Conservation (phyloP, 1,140 invertebrate genomes). For the Venturia canescens region DNA sequence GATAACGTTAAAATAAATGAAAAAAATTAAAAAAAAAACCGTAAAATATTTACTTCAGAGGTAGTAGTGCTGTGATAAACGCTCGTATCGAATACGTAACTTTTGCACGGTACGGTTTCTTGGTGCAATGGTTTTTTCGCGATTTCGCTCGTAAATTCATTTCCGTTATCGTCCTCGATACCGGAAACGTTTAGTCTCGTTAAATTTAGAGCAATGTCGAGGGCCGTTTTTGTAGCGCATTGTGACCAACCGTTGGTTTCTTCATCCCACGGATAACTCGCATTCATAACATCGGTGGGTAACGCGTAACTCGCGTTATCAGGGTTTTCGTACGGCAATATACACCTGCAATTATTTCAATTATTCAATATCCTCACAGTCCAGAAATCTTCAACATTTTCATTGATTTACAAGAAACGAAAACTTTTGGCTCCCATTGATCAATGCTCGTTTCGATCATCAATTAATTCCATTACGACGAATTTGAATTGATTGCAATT, state of each 20-base stretch:
- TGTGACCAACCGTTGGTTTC: conserved; percentile 73
- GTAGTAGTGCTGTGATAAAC: conserved; percentile 81
- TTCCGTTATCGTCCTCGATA: conserved; percentile 51
- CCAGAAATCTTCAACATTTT: no score
- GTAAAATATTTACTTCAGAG: conserved; percentile 77
- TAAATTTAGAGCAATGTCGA: conserved; percentile 49
- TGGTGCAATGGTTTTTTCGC: conserved; percentile 47
- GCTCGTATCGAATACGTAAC: conserved; percentile 80
- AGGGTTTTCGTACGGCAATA: conserved; percentile 78
- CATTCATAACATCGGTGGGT: conserved; percentile 71
- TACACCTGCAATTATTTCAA: conserved; percentile 75
- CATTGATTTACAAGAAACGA: no score
- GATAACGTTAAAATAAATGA: no score
- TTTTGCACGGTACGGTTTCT: conserved; percentile 71
- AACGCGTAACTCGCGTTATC: conserved; percentile 77
- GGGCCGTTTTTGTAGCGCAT: conserved; percentile 72
- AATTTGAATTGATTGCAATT: no score
- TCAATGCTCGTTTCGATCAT: no score
- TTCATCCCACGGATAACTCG: conserved; percentile 78
- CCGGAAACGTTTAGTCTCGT: conserved; percentile 67
- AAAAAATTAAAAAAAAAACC: no score
- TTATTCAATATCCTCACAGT: no score
- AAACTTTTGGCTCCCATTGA: no score
- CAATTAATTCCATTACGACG: no score
- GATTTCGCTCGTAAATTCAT: conserved; percentile 57